Evolutionary conservation across 1,140 invertebrate species (phyloP).

Genomic region (Myzus persicae): DNA sequence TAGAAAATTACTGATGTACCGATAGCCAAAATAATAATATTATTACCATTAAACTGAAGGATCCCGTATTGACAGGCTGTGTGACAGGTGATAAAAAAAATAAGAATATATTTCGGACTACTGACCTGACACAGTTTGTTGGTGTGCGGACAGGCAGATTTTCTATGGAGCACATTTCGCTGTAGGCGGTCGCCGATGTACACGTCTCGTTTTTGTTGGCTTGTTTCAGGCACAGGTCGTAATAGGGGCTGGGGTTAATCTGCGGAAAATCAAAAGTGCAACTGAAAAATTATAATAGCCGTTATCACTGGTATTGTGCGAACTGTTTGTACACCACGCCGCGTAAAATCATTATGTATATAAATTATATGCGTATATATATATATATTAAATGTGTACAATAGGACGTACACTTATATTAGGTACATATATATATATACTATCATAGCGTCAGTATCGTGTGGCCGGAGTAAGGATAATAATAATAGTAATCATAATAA

Average conservation of each 20-base stretch:
- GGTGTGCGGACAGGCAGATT: conserved; percentile 82
- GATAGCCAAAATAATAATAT: neutral
- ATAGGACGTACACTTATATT: neutral
- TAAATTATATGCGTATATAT: neutral
- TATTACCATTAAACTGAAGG: neutral
- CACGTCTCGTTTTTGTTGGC: conserved; percentile 72
- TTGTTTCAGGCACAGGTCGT: conserved; percentile 70
- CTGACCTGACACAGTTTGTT: conserved; percentile 78
- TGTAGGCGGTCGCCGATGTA: conserved; percentile 78
- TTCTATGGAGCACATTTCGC: conserved; percentile 75
- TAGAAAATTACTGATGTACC: neutral
- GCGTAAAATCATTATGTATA: neutral
- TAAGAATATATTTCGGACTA: neutral
- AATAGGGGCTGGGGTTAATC: conserved; percentile 72
- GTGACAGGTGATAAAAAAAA: neutral
- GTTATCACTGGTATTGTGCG: neutral
- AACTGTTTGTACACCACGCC: neutral
- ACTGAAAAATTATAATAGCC: neutral
- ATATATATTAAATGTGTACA: neutral
- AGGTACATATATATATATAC: neutral
- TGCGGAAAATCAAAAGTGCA: conserved; percentile 42
- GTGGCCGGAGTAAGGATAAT: no score
- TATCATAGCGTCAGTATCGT: neutral
- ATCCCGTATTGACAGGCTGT: neutral
- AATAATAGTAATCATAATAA: neutral